Evolutionary conservation across 1,140 invertebrate genomes (phyloP).

Genomic region (Drosophila lini): DNA sequence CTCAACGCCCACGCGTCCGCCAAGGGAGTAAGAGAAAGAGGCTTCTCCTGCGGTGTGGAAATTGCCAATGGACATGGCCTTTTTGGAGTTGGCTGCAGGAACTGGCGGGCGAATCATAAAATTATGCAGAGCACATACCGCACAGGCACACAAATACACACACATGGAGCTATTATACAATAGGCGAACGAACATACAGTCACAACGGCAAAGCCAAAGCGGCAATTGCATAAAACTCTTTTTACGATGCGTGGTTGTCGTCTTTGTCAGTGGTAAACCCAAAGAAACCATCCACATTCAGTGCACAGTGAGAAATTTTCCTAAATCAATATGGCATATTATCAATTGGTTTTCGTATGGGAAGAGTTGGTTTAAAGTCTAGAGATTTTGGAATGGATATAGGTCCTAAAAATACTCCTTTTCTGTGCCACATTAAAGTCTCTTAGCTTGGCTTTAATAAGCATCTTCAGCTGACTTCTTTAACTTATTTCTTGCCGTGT

Average conservation of each 20-base stretch:
- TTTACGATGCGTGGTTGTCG: conserved; percentile 69
- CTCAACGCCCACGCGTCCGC: conserved; percentile 52
- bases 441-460: background rate
- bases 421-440: background rate
- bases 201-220: conserved; percentile 44
- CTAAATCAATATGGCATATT: background rate
- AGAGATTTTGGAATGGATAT: no score
- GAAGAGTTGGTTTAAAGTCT: background rate
- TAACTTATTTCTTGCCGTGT: conserved; percentile 4
- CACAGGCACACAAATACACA: conserved; percentile 39
- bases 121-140: conserved; percentile 81
- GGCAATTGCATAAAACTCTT: conserved; percentile 81
- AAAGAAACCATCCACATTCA: conserved; percentile 52
- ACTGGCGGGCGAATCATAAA: conserved; percentile 69
- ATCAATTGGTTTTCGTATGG: no score
- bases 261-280: conserved; percentile 61
- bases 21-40: conserved; percentile 9
- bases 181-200: conserved; percentile 43
- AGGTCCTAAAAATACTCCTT: no score
- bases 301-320: conserved; percentile 6
- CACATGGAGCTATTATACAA: conserved; percentile 69
- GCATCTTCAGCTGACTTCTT: background rate
- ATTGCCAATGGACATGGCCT: conserved; percentile 63
- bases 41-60: conserved; percentile 13
- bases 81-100: conserved; percentile 43